Evolutionary conservation across 64 coral and sea anemone species (phyloP).

Genomic region (Platygyra sinensis): DNA sequence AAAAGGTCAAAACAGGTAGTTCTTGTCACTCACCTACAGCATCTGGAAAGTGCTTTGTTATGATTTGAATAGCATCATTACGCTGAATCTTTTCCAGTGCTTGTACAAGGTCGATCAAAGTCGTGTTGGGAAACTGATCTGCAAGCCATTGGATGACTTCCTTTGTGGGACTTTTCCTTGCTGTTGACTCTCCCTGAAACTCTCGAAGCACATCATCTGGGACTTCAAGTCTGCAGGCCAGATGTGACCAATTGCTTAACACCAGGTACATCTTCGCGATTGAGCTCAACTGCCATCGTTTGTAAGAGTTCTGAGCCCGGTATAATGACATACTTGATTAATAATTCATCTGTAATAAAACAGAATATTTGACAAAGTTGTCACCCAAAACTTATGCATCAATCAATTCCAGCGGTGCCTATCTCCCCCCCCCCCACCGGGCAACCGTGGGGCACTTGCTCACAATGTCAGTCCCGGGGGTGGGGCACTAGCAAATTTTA

Average conservation of each 20-base stretch:
- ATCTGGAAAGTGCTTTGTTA: neutral
- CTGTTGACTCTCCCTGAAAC: neutral
- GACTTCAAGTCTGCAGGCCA: neutral
- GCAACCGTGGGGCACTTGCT: too few species aligned
- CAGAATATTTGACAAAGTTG: neutral
- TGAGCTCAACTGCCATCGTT: neutral
- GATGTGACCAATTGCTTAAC: neutral
- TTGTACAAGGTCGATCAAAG: neutral
- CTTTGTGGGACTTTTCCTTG: slow-evolving; percentile 1
- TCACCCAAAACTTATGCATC: neutral
- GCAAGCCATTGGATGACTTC: neutral
- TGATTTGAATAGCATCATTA: neutral
- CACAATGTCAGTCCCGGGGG: too few species aligned
- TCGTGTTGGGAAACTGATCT: neutral
- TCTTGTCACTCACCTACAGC: neutral
- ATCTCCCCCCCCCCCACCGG: too few species aligned
- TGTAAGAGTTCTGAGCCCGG: neutral
- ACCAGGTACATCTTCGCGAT: neutral
- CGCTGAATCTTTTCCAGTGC: neutral
- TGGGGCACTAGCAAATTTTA: too few species aligned
- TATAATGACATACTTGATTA: neutral
- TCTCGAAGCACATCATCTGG: neutral
- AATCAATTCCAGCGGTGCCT: too few species aligned
- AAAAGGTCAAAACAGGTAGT: too few species aligned
- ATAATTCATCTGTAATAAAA: neutral